Evolutionary conservation across 2,888 invertebrate species (phyloP).

Genomic region (Caenorhabditis zanzibari): DNA sequence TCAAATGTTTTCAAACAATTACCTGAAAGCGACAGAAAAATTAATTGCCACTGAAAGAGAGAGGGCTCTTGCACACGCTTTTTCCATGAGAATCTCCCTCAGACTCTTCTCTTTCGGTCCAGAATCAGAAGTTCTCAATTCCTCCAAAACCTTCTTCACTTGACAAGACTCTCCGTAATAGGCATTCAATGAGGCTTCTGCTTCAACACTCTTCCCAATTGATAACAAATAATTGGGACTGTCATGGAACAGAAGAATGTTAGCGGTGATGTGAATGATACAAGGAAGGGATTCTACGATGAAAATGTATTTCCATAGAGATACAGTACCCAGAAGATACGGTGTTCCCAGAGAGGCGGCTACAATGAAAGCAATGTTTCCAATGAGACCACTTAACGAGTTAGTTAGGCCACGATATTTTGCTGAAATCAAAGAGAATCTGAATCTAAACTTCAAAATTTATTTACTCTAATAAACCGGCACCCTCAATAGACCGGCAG

Average conservation of each 20-base stretch:
- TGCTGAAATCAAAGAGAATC: constrained; percentile 36
- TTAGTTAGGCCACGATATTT: constrained; percentile 76
- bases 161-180: constrained; percentile 49
- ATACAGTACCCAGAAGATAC: constrained; percentile 70
- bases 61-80: constrained; percentile 46
- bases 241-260: constrained; percentile 65
- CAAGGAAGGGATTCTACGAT: constrained; percentile 66
- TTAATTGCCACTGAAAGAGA: constrained; percentile 71
- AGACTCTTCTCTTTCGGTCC: constrained; percentile 31
- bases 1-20: too few species aligned
- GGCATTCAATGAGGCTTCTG: constrained; percentile 66
- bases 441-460: neutral
- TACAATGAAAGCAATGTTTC: constrained; percentile 76
- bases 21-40: constrained; percentile 68
- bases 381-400: constrained; percentile 76
- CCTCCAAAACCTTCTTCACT: constrained; percentile 45
- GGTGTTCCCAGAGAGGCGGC: constrained; percentile 75
- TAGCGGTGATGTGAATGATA: constrained; percentile 62
- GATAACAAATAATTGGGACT: constrained; percentile 72
- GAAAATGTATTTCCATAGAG: constrained; percentile 76
- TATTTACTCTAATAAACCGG: too few species aligned
- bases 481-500: too few species aligned
- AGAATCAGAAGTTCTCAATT: constrained; percentile 23
- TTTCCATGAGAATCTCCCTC: constrained; percentile 38
- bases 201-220: constrained; percentile 63